Conservation (phyloP, 2,888 invertebrate genomes). For the Orchesella flavescens region DNA sequence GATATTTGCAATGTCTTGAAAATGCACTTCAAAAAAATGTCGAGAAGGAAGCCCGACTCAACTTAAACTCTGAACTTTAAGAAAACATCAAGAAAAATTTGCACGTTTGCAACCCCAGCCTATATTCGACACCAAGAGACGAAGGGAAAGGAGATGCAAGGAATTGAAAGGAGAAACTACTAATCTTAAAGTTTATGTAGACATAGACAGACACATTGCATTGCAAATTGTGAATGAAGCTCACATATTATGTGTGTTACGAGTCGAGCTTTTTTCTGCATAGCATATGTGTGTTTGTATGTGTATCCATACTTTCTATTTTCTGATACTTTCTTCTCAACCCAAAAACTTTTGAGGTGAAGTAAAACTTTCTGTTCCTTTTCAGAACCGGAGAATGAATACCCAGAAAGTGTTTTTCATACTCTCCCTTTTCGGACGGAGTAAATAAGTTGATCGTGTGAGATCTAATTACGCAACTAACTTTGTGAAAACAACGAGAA, state of each 20-base stretch:
- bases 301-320: background rate
- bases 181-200: background rate
- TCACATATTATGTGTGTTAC: no score
- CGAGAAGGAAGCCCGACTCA: background rate
- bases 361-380: background rate
- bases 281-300: no score
- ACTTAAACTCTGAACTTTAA: background rate
- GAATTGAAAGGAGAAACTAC: background rate
- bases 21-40: background rate
- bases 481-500: background rate
- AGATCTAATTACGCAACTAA: constrained; percentile 11
- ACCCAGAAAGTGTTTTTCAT: background rate
- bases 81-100: background rate
- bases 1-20: no score
- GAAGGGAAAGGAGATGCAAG: background rate
- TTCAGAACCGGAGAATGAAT: background rate
- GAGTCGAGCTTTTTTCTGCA: no score
- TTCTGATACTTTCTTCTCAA: background rate
- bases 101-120: background rate
- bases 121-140: background rate
- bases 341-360: background rate
- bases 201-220: background rate
- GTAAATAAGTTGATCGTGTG: background rate
- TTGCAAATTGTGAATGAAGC: background rate
- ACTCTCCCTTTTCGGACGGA: background rate